Evolutionary conservation across 2,113 vertebrate genomes (phyloP), one percentile per base, ranked within the genome.

Genomic region (Microtus richardsoni): DNA sequence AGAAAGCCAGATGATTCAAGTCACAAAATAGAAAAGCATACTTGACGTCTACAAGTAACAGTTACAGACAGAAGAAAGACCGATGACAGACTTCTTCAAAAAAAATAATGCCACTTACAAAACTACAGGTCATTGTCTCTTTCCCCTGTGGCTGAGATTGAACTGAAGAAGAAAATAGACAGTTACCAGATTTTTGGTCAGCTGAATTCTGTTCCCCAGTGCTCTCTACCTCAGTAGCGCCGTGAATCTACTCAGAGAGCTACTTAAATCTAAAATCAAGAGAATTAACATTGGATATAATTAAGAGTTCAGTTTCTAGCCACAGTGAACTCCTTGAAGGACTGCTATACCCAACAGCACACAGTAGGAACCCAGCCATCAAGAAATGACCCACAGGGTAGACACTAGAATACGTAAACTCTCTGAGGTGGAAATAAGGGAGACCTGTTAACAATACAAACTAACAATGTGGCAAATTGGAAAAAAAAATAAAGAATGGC

Each of bases 241-340:
- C 3, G 0, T 5, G 21, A 71, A 16, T 30, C 36, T 60, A 7
- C 26, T 36, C 39, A 7, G 5, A 7, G 5, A 30, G 14, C 49
- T 75, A 12, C 58, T 84, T 74, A 73, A 80, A 77, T 74, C 47
- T 71, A 93, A 85, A 80, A 88, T 75, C 78, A 88, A 94, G 74
- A 62, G 14, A 91, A 68, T 66, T 36, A 36, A 66, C 36, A 70
- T 84, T 70, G 19, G 71, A 39, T 75, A 64, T 84, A 83, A 92
- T 80, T 78, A 33, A 83, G 89, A 88, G 26, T 85, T 92, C 14
- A 41, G 5, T 49, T 85, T 5, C 70, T 26, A n/a, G 24, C 79
- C 8, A 75, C 4, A 28, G 5, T 9, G 30, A 3, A 30, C 19
- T 54, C 90, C 91, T 14, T 24, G 60, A 36, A 60, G 30, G 36